phyloP scores from a whole-genome alignment of 2,888 invertebrate species.

The Epinotia ramella region DNA sequence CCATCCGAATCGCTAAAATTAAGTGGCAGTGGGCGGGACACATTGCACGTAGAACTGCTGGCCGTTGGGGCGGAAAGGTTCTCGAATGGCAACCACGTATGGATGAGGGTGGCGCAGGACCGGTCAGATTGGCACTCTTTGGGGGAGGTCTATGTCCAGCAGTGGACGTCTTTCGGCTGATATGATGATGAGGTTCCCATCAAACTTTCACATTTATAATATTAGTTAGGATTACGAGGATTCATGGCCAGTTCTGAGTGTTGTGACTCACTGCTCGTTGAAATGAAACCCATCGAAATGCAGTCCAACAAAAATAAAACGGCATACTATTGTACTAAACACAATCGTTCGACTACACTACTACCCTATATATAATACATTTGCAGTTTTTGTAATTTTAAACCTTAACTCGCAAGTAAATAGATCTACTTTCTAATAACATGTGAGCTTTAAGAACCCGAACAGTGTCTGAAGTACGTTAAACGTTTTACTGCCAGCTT shows the following conservation, averaged over 20 bases:
- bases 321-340: conserved; percentile 15
- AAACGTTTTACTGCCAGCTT: conserved; percentile 12
- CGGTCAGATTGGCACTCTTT: too few species aligned
- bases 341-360: neutral
- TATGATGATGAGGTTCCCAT: neutral
- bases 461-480: neutral
- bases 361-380: neutral
- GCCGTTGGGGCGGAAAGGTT: too few species aligned
- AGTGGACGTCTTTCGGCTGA: too few species aligned
- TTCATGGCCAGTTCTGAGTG: neutral
- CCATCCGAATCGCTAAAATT: too few species aligned
- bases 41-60: too few species aligned
- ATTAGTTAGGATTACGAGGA: neutral
- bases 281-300: neutral
- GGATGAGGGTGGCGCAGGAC: too few species aligned
- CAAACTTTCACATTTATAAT: neutral
- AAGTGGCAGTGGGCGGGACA: too few species aligned
- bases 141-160: too few species aligned
- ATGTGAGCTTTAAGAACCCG: neutral
- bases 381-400: neutral
- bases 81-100: too few species aligned
- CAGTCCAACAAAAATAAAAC: conserved; percentile 13
- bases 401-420: neutral
- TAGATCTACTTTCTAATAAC: neutral
- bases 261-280: neutral